These are phyloP conservation scores for Calyptommatus sinebrachiatus DNA, from an alignment of 2,113 vertebrate species.

Conservation along the genomic window DNA sequence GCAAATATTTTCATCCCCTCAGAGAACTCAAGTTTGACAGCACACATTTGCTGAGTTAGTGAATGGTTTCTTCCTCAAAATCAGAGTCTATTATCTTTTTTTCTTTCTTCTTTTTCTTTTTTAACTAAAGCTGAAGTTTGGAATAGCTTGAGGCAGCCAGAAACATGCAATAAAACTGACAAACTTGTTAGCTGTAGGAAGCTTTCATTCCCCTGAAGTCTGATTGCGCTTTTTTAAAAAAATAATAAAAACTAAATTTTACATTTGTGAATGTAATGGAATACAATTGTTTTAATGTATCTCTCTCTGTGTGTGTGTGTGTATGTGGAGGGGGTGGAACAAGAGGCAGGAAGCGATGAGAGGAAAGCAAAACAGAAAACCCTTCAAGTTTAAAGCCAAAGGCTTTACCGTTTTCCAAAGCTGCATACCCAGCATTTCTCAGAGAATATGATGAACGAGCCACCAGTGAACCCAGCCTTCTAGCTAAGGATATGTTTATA, in stretches of 20 bases:
- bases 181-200: neutral
- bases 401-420: constrained; percentile 39
- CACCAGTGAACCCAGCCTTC: constrained; percentile 30
- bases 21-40: neutral
- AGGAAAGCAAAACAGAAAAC: neutral
- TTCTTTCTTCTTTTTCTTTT: neutral
- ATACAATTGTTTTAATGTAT: neutral
- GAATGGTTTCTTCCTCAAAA: neutral
- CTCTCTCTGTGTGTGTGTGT: too few relatives aligned
- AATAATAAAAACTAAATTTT: constrained; percentile 2
- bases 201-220: constrained; percentile 8
- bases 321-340: too few relatives aligned
- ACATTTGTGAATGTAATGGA: constrained; percentile 10
- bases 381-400: constrained; percentile 19
- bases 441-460: constrained; percentile 42
- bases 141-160: neutral
- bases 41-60: neutral
- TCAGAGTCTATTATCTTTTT: neutral
- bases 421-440: constrained; percentile 19
- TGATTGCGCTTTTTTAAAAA: neutral
- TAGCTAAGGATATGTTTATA: constrained; percentile 38
- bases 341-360: neutral
- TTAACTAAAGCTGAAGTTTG: neutral
- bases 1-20: neutral
- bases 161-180: neutral